phyloP scores from a whole-genome alignment of 1,140 invertebrate genomes.

The Probaryconus sp. region DNA sequence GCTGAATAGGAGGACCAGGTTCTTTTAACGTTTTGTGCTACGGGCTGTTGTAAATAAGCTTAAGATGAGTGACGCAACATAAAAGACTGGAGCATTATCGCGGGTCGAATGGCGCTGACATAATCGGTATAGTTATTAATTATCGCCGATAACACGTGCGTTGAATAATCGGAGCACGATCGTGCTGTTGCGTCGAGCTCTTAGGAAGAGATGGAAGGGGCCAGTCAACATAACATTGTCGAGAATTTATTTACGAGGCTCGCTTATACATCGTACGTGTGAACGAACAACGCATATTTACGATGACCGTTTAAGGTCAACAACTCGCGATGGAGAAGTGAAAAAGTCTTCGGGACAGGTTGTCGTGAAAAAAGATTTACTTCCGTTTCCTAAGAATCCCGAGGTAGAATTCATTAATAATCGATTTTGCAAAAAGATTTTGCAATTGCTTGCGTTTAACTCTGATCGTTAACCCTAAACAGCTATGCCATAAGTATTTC shows the following conservation, averaged over 20 bases:
- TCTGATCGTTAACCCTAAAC: neutral
- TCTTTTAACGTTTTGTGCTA: conserved; percentile 9
- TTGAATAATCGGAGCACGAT: conserved; percentile 50
- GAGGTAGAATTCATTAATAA: no score
- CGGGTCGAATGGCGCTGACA: conserved; percentile 42
- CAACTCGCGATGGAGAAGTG: conserved; percentile 25
- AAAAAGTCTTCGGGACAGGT: conserved; percentile 44
- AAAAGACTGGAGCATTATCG: conserved; percentile 38
- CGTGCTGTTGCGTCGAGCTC: conserved; percentile 5
- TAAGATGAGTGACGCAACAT: conserved; percentile 32
- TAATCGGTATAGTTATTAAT: conserved; percentile 55
- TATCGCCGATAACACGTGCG: conserved; percentile 55
- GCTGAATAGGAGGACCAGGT: no score
- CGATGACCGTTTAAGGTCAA: conserved; percentile 58
- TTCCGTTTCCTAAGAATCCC: conserved; percentile 23
- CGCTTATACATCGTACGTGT: conserved; percentile 30
- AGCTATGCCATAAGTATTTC: neutral
- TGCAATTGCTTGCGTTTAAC: conserved; percentile 1
- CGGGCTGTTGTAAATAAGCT: conserved; percentile 19
- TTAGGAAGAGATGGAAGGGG: neutral
- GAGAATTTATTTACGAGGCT: conserved; percentile 47
- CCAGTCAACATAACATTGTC: conserved; percentile 36
- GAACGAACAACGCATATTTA: conserved; percentile 47
- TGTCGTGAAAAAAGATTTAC: conserved; percentile 44
- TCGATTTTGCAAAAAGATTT: conserved; percentile 1